These are phyloP conservation scores for Gymnoscelis rufifasciata DNA, from an alignment of 2,888 invertebrate species.

Conservation along the genomic window DNA sequence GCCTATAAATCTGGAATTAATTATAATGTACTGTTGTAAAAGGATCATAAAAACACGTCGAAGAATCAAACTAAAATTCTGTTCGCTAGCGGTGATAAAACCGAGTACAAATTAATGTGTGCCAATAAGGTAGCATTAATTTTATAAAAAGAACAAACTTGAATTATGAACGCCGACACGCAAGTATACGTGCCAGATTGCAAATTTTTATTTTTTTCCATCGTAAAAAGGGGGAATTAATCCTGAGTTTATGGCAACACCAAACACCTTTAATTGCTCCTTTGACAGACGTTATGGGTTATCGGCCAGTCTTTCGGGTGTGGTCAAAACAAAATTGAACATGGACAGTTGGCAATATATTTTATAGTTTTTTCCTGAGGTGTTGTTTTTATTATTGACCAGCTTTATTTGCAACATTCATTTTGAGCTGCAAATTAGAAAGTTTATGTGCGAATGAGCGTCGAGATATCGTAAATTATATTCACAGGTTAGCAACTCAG, in stretches of 20 bases:
- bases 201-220: conserved; percentile 39
- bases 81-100: conserved; percentile 38
- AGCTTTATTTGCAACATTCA: conserved; percentile 60
- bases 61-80: conserved; percentile 35
- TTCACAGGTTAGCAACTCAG: conserved; percentile 58
- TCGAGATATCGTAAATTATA: conserved; percentile 70
- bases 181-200: conserved; percentile 45
- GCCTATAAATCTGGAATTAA: conserved; percentile 49
- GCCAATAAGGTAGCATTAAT: conserved; percentile 49
- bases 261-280: conserved; percentile 72
- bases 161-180: conserved; percentile 46
- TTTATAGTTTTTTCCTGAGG: conserved; percentile 61
- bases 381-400: conserved; percentile 69
- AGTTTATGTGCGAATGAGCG: conserved; percentile 66
- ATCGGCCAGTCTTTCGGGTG: conserved; percentile 61
- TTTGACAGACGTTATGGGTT: conserved; percentile 73
- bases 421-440: conserved; percentile 69
- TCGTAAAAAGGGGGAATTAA: conserved; percentile 57
- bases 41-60: conserved; percentile 43
- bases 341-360: conserved; percentile 63
- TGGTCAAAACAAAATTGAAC: conserved; percentile 64
- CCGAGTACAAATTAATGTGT: conserved; percentile 42
- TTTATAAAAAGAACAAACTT: conserved; percentile 42
- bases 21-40: conserved; percentile 48
- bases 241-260: conserved; percentile 65